Base-by-base conservation (phyloP, 2,888 invertebrate genomes). In the Morpho achilles region DNA sequence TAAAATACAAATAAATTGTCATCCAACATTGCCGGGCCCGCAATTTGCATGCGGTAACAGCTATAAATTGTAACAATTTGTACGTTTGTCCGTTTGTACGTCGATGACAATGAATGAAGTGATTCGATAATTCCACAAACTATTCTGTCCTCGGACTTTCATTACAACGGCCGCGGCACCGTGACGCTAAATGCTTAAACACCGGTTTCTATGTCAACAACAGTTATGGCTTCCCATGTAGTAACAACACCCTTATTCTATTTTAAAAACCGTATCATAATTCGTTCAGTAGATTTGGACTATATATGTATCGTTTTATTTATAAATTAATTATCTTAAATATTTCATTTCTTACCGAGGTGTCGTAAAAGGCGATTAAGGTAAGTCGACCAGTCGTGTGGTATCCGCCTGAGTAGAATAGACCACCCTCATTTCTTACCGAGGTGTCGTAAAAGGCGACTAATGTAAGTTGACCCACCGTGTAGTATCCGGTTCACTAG, bases 171-270 rank as follows among this genome's bases (percentile, higher is more conserved):
- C 55, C 70, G 68, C 65, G 67, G 56, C 64, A 60, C 69, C 76
- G 69, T 74, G 71, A 76, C 74, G 71, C 48, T 67, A 65, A 66
- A 60, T 62, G 64, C 64, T 50, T 69, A 68, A 72, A 62, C 59
- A 62, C 60, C 50, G 64, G 63, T 64, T 69, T 59, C 63, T 62
- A 58, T 67, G 67, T 64, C 66, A 66, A 64, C 63, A 57, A 55
- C 63, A 60, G 59, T 51, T 52, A 50, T 56, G 48, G 56, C 60
- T 60, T 60, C 60, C 57, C 53, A 53, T 53, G 49, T 50, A 50
- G 6, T 56, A 54, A 50, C 56, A 50, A 45, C 22, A 46, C 53
- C 45, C 53, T 10, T 40, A 40, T 45, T 40, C 7, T 47, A 9
- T 22, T 53, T 16, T 16, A 16, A 16, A 16, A 16, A 16, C 16